phyloP scores from a whole-genome alignment of 2,113 vertebrate genomes.

The Alces alces region DNA sequence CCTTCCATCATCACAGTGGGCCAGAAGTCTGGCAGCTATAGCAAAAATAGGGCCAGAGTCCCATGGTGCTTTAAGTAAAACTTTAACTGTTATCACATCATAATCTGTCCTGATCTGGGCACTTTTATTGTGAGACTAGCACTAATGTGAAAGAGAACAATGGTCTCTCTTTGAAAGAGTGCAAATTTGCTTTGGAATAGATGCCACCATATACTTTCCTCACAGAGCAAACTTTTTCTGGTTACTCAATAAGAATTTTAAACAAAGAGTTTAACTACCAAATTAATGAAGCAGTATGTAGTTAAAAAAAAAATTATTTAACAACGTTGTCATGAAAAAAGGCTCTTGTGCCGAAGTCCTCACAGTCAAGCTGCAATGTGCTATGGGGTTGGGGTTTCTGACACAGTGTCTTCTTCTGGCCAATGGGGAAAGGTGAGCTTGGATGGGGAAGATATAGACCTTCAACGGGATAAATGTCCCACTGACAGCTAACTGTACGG shows the following conservation, averaged over 20 bases:
- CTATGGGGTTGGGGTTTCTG: neutral
- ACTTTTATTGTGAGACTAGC: neutral
- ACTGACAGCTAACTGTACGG: neutral
- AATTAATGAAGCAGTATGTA: neutral
- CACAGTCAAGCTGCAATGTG: accelerated
- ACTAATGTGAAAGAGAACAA: neutral
- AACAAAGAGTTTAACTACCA: neutral
- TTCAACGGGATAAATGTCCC: neutral
- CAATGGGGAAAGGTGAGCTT: neutral
- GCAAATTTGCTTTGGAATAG: neutral
- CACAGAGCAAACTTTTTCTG: neutral
- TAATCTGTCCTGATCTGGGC: neutral
- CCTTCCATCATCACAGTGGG: neutral
- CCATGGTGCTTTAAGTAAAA: neutral
- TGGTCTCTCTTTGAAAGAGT: neutral
- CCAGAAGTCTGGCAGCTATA: neutral
- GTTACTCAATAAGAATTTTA: neutral
- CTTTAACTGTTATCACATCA: neutral
- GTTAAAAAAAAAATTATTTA: neutral
- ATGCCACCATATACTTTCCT: neutral
- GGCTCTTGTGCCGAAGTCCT: neutral
- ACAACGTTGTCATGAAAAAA: neutral
- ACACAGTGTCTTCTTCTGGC: constrained; percentile 33
- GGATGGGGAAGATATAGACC: neutral
- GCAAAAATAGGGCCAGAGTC: no score